Base-by-base conservation (phyloP, 2,888 invertebrate species). In the Epirrhoe alternata region DNA sequence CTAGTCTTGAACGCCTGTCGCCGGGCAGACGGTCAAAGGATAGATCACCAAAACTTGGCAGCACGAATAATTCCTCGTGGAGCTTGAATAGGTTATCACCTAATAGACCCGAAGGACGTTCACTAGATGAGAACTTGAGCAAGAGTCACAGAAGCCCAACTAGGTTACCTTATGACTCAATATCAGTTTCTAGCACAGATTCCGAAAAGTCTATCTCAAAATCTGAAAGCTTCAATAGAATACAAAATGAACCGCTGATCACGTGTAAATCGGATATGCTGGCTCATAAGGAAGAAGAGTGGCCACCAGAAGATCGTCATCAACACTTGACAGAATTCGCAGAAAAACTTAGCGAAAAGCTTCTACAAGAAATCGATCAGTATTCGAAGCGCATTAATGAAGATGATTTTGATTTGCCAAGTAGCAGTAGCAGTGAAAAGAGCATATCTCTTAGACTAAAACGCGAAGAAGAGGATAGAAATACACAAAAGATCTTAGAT, bases 261-360 rank as follows among this genome's bases (percentile, higher is more conserved):
- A 94, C 93, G 0, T 94, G 93, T 71, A 94, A 93, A 75, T 94
- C 92, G 10, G 94, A 94, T 66, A 93, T 94, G 85, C 64, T 93
- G 50, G 80, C 85, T 31, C 59, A 51, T 33, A 92, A 90, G 72
- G 91, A 92, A 74, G 93, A 94, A 57, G 93, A 91, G 45, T 96
- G 96, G 95, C 76, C 85, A 0, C 94, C 94, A 61, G 95, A 95
- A 64, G 68, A 96, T 71, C 95, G 95, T 72, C 94, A 94, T 70
- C 95, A 95, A 76, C 96, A 97, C 81, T 90, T 97, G 69, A 95
- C 96, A 1, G 96, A 97, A 77, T 97, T 97, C 77, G 97, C 97
- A 0, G 97, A 97, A 80, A 96, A 96, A 81, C 88, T 97, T n/a
- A 96, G 96, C 80, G 97, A 97, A 80, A 97, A 97, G 82, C 88